phyloP scores from a whole-genome alignment of 2,797 vertebrate genomes.

The Enoplosus armatus region DNA sequence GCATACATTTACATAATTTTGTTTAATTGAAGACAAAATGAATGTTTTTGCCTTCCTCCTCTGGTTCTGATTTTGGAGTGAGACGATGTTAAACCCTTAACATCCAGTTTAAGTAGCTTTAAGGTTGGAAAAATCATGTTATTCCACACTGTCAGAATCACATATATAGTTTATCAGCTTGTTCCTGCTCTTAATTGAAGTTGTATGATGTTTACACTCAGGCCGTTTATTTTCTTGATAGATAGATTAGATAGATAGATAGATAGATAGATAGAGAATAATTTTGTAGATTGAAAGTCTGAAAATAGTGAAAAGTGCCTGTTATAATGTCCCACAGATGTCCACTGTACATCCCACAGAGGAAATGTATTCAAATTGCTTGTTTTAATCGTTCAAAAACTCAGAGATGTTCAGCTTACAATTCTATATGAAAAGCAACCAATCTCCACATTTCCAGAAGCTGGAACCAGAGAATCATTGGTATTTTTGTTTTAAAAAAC shows the following conservation, averaged over 20 bases:
- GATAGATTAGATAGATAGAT: background rate
- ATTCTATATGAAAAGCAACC: background rate
- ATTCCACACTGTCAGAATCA: background rate
- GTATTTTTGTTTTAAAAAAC: background rate
- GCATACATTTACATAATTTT: constrained; percentile 29
- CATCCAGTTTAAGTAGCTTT: background rate
- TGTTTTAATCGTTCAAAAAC: background rate
- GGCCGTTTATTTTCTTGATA: background rate
- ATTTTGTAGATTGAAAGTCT: background rate
- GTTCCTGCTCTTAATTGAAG: background rate
- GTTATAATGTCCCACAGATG: too few species aligned
- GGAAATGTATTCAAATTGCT: background rate
- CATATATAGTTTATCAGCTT: background rate
- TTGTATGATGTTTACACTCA: background rate
- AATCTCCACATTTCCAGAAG: background rate
- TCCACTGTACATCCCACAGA: too few species aligned
- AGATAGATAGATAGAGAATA: background rate
- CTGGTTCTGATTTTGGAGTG: background rate
- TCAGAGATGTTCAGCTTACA: background rate
- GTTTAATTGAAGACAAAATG: constrained; percentile 22
- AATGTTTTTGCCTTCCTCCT: background rate
- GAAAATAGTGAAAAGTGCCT: background rate
- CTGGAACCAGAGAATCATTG: background rate
- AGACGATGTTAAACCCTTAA: background rate
- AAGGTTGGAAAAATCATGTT: background rate